These are phyloP conservation scores for Ctenosaura bakeri DNA, from an alignment of 2,797 vertebrate species.

Conservation along the genomic window DNA sequence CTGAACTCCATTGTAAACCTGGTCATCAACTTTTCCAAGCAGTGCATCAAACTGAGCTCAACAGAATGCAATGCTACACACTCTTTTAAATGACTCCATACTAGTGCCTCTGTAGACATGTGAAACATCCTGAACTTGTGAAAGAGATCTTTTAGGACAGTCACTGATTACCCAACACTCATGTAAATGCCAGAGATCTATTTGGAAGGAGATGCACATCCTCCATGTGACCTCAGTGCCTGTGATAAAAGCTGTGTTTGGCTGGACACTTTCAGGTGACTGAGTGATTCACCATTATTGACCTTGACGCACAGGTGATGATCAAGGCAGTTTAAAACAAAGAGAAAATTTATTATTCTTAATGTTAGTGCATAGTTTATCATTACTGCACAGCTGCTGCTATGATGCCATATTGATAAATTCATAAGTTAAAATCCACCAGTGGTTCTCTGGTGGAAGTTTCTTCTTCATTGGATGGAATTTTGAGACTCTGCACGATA, in stretches of 20 bases:
- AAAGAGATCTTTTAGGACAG: conserved; percentile 31
- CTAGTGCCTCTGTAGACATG: neutral
- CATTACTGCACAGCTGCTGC: neutral
- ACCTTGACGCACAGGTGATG: neutral
- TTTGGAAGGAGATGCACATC: conserved; percentile 6
- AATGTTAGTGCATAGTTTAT: neutral
- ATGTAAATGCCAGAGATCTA: conserved; percentile 39
- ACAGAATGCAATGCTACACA: neutral
- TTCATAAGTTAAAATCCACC: conserved; percentile 6
- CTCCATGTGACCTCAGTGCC: neutral
- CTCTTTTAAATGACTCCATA: neutral
- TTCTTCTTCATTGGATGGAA: conserved; percentile 1
- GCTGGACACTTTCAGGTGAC: neutral
- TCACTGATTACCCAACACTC: conserved; percentile 33
- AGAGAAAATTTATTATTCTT: neutral
- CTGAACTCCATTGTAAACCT: no score
- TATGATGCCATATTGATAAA: neutral
- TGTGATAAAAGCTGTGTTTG: conserved; percentile 15
- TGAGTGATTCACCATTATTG: rapidly evolving
- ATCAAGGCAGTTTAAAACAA: conserved; percentile 36
- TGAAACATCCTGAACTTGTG: conserved; percentile 30
- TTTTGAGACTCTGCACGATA: neutral
- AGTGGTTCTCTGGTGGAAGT: conserved; percentile 18
- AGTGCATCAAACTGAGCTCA: neutral
- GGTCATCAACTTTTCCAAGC: no score